phyloP scores from a whole-genome alignment of 2,888 invertebrate species.

The Tupiocoris notatus region DNA sequence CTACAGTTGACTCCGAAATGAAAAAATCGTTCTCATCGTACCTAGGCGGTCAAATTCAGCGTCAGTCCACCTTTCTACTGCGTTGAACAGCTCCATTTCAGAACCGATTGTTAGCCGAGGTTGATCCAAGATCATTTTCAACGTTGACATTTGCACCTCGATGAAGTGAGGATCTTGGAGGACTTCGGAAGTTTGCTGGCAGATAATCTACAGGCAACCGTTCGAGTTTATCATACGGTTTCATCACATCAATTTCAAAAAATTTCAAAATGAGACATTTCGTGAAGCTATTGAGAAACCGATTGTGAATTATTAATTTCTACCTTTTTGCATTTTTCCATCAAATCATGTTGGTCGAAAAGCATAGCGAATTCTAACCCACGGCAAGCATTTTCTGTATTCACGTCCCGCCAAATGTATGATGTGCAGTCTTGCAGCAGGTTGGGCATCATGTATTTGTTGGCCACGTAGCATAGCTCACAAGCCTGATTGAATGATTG shows the following conservation, averaged over 20 bases:
- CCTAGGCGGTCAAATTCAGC: conserved; percentile 60
- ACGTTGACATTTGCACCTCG: conserved; percentile 72
- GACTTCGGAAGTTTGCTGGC: conserved; percentile 72
- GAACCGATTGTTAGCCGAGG: conserved; percentile 71
- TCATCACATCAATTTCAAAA: neutral
- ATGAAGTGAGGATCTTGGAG: conserved; percentile 72
- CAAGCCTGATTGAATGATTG: conserved; percentile 82
- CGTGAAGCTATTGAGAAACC: too few relatives aligned
- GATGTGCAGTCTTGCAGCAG: conserved; percentile 79
- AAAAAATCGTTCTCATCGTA: conserved; percentile 50
- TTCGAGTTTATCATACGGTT: neutral
- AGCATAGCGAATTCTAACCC: conserved; percentile 84
- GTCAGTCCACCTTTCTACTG: conserved; percentile 66
- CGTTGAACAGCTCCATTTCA: conserved; percentile 75
- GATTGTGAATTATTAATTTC: too few relatives aligned
- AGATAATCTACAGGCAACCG: conserved; percentile 63
- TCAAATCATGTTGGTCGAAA: conserved; percentile 77
- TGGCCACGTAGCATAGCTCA: conserved; percentile 82
- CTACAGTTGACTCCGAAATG: too few relatives aligned
- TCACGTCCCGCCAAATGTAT: conserved; percentile 77
- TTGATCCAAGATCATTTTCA: conserved; percentile 72
- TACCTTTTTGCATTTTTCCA: conserved; percentile 78
- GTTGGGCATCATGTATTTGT: conserved; percentile 83
- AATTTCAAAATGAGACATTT: too few relatives aligned
- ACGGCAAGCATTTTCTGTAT: conserved; percentile 76